Evolutionary conservation across 2,888 invertebrate genomes (phyloP), one percentile per base, ranked within the genome.

Genomic region (Steinernema hermaphroditum): DNA sequence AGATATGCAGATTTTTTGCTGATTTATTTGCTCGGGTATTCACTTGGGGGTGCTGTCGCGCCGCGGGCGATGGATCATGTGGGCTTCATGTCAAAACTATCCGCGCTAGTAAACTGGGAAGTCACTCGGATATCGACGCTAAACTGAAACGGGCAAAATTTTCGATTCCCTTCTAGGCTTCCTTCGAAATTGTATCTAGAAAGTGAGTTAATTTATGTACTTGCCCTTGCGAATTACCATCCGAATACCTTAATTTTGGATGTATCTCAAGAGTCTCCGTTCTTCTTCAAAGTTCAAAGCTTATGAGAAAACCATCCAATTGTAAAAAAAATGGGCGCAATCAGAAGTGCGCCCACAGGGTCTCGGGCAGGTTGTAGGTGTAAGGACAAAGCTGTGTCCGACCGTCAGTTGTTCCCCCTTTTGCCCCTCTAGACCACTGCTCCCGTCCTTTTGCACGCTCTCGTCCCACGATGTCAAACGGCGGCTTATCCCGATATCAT

Each of bases 11-110:
- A 62, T 62, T 62, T 62, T 62, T 62, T 62, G 29, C 62, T 62
- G 62, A 62, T 62, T 62, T 62, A 62, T 62, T 62, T 27, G 62
- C 62, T 62, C 32, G 62, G 32, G 27, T 62, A 62, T 62, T 14
- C 62, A 62, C 62, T 62, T 24, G 62, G 62, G 62, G 62, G 62
- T 62, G 62, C 62, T 62, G 62, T 62, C 32, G 62, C 62, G 62
- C 29, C 24, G 62, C 62, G 34, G 62, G 27, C 62, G 62, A 62
- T 62, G 62, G 62, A 62, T 62, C 62, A 62, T 62, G 27, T 24
- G 22, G 62, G 62, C 62, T 27, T 62, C 62, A 62, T 62, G 62
- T 62, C 62, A 62, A 62, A 62, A 62, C 62, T 62, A 62, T 62
- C 62, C 62, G 62, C 32, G 62, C 29, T 16, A 19, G 62, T 32